Conservation (phyloP, 2,888 invertebrate genomes). For the Amblyjoppa proteus region DNA sequence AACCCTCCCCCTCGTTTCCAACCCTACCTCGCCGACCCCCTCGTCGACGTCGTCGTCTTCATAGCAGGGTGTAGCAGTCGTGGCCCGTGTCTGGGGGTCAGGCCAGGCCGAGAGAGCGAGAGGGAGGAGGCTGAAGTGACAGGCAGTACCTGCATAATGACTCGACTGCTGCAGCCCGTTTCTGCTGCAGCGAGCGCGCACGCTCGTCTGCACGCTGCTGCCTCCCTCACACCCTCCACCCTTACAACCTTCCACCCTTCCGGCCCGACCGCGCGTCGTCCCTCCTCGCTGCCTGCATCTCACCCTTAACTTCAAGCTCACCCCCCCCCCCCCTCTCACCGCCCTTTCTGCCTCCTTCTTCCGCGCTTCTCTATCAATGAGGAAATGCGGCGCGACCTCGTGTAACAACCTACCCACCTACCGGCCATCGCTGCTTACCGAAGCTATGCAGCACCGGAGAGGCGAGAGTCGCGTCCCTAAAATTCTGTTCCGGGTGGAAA, state of each 20-base stretch:
- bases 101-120: conserved; percentile 36
- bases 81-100: conserved; percentile 56
- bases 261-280: no score
- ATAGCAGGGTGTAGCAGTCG: conserved; percentile 37
- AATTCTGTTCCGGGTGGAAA: no score
- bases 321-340: background rate
- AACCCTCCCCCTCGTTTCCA: background rate
- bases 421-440: background rate
- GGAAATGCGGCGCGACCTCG: conserved; percentile 43
- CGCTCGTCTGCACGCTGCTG: conserved; percentile 65
- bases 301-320: conserved; percentile 20
- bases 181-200: conserved; percentile 77
- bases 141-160: conserved; percentile 80
- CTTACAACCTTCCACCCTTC: background rate
- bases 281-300: conserved; percentile 30
- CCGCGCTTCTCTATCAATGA: conserved; percentile 43
- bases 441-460: background rate
- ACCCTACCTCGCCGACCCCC: background rate
- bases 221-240: background rate
- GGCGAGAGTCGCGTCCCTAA: background rate
- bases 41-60: conserved; percentile 52
- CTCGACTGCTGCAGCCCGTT: conserved; percentile 78
- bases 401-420: conserved; percentile 33
- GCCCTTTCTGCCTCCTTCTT: background rate
- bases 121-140: conserved; percentile 72